A percentile compares a stretch with the other conserved stretches of the same genome.
Conservation (phyloP, 1,140 invertebrate species). For the Bursaphelenchus mucronatus region DNA sequence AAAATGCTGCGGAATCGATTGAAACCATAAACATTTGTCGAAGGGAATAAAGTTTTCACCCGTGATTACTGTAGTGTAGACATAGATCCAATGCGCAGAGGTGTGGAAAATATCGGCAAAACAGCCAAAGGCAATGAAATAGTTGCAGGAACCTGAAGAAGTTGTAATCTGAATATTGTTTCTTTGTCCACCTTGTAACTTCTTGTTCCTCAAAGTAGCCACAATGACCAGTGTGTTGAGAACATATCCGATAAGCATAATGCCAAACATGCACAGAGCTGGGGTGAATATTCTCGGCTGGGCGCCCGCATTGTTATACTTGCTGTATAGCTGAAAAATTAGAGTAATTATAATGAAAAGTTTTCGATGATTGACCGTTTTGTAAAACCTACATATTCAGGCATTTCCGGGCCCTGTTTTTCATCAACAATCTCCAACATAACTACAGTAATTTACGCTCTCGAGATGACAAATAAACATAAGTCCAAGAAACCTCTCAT, state of each 20-base stretch:
- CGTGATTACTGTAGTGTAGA: not conserved
- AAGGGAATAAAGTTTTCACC: slow-evolving; percentile 20
- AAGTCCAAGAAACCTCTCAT: too few relatives aligned
- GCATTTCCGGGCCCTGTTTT: too few relatives aligned
- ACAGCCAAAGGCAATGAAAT: slow-evolving; percentile 11
- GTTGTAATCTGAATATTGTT: not conserved
- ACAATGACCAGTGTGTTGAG: slow-evolving; percentile 1
- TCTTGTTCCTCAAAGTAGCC: slow-evolving; percentile 14
- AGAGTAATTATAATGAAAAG: too few relatives aligned
- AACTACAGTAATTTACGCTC: too few relatives aligned
- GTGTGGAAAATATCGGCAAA: slow-evolving; percentile 11
- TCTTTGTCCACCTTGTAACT: not conserved
- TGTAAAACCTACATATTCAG: too few relatives aligned
- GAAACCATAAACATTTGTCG: slow-evolving; percentile 3
- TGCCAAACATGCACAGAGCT: slow-evolving; percentile 2
- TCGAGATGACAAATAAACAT: too few relatives aligned
- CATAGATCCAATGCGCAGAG: slow-evolving; percentile 5
- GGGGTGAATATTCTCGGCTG: not conserved
- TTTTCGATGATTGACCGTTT: too few relatives aligned
- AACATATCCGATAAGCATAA: slow-evolving; percentile 16
- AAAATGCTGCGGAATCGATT: not conserved
- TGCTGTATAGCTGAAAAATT: slow-evolving; percentile 5
- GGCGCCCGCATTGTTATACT: slow-evolving; percentile 3
- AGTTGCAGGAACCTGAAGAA: slow-evolving; percentile 12
- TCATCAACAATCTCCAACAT: too few relatives aligned